Percentiles rank a stretch among this genome's conserved stretches.
Evolutionary conservation across 2,888 invertebrate species (phyloP).

Genomic region (Tenodera sinensis): DNA sequence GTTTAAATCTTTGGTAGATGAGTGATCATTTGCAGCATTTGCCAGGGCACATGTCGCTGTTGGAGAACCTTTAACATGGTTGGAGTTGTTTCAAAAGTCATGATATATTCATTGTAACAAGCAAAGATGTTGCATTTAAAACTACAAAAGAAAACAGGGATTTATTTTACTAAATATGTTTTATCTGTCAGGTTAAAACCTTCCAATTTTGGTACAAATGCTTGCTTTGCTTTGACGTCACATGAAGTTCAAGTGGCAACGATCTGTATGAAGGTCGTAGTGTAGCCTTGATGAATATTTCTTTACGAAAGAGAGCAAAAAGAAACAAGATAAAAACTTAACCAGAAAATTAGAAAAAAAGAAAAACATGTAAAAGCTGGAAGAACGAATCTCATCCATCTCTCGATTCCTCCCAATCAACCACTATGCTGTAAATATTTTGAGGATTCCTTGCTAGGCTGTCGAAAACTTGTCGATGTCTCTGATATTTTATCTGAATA

Average conservation of each 20-base stretch:
- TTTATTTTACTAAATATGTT: no score
- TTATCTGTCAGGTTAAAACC: no score
- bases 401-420: background rate
- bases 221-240: background rate
- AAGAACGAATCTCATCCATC: background rate
- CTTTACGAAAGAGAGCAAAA: background rate
- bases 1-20: no score
- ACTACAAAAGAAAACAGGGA: no score
- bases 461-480: background rate
- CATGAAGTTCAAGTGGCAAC: background rate
- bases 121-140: no score
- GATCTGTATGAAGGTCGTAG: background rate
- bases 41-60: no score
- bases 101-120: no score
- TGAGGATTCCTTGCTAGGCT: background rate
- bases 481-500: background rate
- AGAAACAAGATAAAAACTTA: background rate
- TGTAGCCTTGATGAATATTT: background rate
- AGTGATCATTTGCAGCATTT: no score
- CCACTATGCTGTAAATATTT: background rate
- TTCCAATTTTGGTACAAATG: no score
- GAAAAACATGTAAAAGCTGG: background rate
- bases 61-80: no score
- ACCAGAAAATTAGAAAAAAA: background rate
- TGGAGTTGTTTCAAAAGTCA: no score